Base-by-base conservation (phyloP, 2,113 vertebrate genomes). In the Pimephales promelas region DNA sequence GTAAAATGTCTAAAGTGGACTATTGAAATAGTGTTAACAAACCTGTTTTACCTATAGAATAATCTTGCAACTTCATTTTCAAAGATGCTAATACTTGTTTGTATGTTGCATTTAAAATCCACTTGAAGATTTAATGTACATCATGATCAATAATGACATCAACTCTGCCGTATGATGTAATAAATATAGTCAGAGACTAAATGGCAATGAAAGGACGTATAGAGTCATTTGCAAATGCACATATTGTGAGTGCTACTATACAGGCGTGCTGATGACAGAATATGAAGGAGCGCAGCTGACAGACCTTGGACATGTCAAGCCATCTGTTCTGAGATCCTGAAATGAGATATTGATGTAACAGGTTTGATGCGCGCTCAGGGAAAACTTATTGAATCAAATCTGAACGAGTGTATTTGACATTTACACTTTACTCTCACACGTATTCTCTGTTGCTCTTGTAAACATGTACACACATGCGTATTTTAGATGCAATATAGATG, bases 301-400 rank as follows among this genome's bases (percentile, higher is more conserved):
- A 92, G 92, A 95, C 94, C 95, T 94, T 94, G 4, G 92, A 93
- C 86, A 95, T 91, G 88, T 95, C 94, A 70, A 91, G 81, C 96
- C 95, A 96, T 92, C 94, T 94, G 92, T 79, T 91, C 86, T 88
- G 91, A 24, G 94, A 95, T 90, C 95, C 95, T 87, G 85, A 91
- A 83, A 89, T 86, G 62, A 97, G 93, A 78, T 95, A 95, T 87
- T 93, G 90, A 92, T 95, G 96, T 84, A 95, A 90, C 79, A 95
- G 95, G 62, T 96, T 94, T 78, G 87, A 86, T 86, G 94, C 95
- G 54, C 45, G 11, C 34, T 57, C 34, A 70, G 20, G 24, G 64
- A 77, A 75, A 70, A 52, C 43, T 24, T 56, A 78, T 43, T 31
- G 43, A 62, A 74, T 72, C 9, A 6, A 82, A 45, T 56, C 28